A percentile compares a stretch with the other conserved stretches of the same genome.
phyloP scores from a whole-genome alignment of 1,140 invertebrate genomes.

The Drosophila littoralis region DNA sequence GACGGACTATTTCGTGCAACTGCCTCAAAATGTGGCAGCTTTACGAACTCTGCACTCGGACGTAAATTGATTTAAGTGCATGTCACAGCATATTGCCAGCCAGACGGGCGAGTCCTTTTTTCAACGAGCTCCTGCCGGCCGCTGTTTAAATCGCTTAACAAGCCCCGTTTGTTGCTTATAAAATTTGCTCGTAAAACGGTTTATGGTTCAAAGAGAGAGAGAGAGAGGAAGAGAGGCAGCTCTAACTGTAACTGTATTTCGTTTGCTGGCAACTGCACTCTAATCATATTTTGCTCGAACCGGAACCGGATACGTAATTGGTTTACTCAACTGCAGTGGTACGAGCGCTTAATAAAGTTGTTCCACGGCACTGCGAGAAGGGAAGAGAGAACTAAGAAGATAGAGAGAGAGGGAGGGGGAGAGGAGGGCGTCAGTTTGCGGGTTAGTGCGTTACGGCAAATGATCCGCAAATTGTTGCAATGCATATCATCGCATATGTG shows the following conservation, averaged over 20 bases:
- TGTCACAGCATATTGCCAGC: slow-evolving; percentile 72
- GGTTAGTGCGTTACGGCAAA: not conserved
- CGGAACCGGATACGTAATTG: slow-evolving; percentile 60
- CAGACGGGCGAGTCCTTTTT: slow-evolving; percentile 3
- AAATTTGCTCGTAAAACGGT: slow-evolving; percentile 71
- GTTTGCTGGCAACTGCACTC: slow-evolving; percentile 58
- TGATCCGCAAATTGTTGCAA: slow-evolving; percentile 16
- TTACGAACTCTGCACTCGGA: slow-evolving; percentile 41
- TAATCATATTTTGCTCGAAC: slow-evolving; percentile 71
- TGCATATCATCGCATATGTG: slow-evolving; percentile 1
- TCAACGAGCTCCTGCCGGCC: not conserved
- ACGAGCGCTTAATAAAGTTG: slow-evolving; percentile 69
- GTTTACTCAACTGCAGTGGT: slow-evolving; percentile 62
- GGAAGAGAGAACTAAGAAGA: not conserved
- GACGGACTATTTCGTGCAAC: slow-evolving; percentile 25
- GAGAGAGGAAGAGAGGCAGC: slow-evolving; percentile 6
- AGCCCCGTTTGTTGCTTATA: slow-evolving; percentile 59
- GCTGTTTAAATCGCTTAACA: slow-evolving; percentile 73
- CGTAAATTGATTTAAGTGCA: slow-evolving; percentile 81
- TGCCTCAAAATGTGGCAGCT: slow-evolving; percentile 36
- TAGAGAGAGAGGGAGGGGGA: not conserved
- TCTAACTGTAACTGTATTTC: slow-evolving; percentile 28
- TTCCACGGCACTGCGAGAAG: not conserved
- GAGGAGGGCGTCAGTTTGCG: too few relatives aligned
- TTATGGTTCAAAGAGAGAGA: slow-evolving; percentile 46